Percentiles rank a stretch among this genome's conserved stretches.
Evolutionary conservation across 1,140 invertebrate species (phyloP).

Genomic region (Aethina tumida): DNA sequence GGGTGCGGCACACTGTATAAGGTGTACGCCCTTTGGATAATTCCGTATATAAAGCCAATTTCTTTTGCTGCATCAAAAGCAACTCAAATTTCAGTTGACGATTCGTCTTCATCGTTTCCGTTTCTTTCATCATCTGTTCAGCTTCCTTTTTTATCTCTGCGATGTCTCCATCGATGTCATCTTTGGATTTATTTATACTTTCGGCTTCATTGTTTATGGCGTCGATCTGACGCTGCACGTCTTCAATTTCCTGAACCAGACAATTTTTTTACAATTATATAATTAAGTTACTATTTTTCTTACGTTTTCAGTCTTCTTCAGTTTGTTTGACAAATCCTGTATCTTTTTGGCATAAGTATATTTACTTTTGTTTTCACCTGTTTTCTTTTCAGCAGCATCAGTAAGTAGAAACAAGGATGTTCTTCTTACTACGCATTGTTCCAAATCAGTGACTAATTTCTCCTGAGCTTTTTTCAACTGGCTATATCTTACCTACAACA

Average conservation of each 20-base stretch:
- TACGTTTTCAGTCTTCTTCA: constrained; percentile 33
- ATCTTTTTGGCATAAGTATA: constrained; percentile 22
- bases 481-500: constrained; percentile 43
- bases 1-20: constrained; percentile 39
- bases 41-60: constrained; percentile 43
- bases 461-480: constrained; percentile 64
- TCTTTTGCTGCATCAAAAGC: constrained; percentile 49
- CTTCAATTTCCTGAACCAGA: constrained; percentile 26
- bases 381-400: constrained; percentile 42
- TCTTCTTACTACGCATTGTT: constrained; percentile 59
- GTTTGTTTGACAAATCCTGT: constrained; percentile 34
- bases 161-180: constrained; percentile 22
- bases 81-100: constrained; percentile 46
- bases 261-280: constrained; percentile 23
- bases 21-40: constrained; percentile 38
- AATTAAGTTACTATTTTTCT: not conserved
- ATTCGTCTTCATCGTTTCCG: constrained; percentile 40
- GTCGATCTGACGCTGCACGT: constrained; percentile 18
- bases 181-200: constrained; percentile 23
- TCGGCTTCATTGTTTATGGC: constrained; percentile 17
- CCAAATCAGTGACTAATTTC: constrained; percentile 64
- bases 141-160: constrained; percentile 10
- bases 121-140: constrained; percentile 19
- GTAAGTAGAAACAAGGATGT: constrained; percentile 53
- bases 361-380: constrained; percentile 13